phyloP scores from a whole-genome alignment of 2,888 invertebrate species.

The Deilephila elpenor region DNA sequence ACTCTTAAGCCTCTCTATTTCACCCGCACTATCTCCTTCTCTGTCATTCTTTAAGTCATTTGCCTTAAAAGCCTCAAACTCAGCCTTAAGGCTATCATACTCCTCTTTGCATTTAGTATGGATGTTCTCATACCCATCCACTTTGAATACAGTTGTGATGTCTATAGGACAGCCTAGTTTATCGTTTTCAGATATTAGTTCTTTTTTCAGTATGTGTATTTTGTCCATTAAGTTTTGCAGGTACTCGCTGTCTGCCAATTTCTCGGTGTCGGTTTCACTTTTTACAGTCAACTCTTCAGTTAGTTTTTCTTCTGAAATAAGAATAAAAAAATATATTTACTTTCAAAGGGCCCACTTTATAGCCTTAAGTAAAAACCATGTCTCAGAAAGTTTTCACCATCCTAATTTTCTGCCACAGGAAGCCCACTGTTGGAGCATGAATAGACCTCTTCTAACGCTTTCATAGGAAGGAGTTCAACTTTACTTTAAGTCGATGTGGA shows the following conservation, averaged over 20 bases:
- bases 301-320: slow-evolving; percentile 36
- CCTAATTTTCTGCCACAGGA: too few relatives aligned
- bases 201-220: slow-evolving; percentile 86
- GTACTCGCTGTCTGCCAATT: slow-evolving; percentile 77
- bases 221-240: slow-evolving; percentile 86
- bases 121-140: slow-evolving; percentile 68
- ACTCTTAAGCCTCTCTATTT: slow-evolving; percentile 79
- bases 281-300: slow-evolving; percentile 55
- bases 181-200: slow-evolving; percentile 85
- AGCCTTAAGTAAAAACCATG: neutral
- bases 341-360: neutral
- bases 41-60: slow-evolving; percentile 60
- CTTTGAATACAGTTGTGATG: slow-evolving; percentile 81
- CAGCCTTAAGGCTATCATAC: slow-evolving; percentile 85
- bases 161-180: slow-evolving; percentile 86
- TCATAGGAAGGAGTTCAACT: too few relatives aligned
- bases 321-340: neutral
- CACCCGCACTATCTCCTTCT: slow-evolving; percentile 59
- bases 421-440: too few relatives aligned
- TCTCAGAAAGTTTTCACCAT: neutral
- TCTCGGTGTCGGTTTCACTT: slow-evolving; percentile 79
- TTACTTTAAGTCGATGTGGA: too few relatives aligned
- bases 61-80: slow-evolving; percentile 88
- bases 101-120: slow-evolving; percentile 87
- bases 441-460: too few relatives aligned